phyloP scores from a whole-genome alignment of 2,797 vertebrate species.

The Protosalanx chinensis region DNA sequence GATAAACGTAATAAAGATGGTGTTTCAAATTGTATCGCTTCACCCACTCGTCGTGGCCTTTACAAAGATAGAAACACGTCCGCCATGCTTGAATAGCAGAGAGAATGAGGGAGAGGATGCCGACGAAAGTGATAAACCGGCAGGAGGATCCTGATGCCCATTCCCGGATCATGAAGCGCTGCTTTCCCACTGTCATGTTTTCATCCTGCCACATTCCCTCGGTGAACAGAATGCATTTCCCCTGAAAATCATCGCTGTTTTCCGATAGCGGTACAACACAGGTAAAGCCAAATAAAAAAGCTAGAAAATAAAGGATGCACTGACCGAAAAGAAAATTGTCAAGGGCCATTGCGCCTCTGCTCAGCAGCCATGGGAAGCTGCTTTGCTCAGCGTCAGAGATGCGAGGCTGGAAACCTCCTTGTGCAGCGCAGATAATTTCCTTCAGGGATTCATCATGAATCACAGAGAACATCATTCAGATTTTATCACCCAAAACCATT shows the following conservation, averaged over 20 bases:
- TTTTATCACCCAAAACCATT: too few species aligned
- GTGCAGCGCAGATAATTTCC: background rate
- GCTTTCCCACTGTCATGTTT: conserved; percentile 73
- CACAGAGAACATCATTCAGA: too few species aligned
- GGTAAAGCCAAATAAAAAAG: conserved; percentile 63
- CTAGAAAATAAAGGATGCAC: conserved; percentile 11
- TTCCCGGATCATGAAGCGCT: conserved; percentile 79
- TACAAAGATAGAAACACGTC: conserved; percentile 77
- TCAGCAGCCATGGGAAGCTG: background rate
- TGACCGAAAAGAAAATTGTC: conserved; percentile 9
- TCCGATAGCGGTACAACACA: conserved; percentile 77
- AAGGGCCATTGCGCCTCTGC: background rate
- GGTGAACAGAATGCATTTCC: conserved; percentile 79
- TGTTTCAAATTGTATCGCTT: background rate
- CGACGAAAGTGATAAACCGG: conserved; percentile 74
- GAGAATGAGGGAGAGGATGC: conserved; percentile 73
- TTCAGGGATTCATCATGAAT: background rate
- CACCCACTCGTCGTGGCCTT: conserved; percentile 55
- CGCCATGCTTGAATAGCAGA: conserved; percentile 78
- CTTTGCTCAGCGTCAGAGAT: background rate
- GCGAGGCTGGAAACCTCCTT: too few species aligned
- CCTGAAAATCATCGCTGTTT: conserved; percentile 77
- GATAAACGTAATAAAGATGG: background rate
- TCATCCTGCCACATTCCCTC: conserved; percentile 80
- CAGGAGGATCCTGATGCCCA: conserved; percentile 78